Percentiles rank a stretch among this genome's conserved stretches.
Conservation (phyloP, 2,888 invertebrate species). For the Metacarcinus magister region DNA sequence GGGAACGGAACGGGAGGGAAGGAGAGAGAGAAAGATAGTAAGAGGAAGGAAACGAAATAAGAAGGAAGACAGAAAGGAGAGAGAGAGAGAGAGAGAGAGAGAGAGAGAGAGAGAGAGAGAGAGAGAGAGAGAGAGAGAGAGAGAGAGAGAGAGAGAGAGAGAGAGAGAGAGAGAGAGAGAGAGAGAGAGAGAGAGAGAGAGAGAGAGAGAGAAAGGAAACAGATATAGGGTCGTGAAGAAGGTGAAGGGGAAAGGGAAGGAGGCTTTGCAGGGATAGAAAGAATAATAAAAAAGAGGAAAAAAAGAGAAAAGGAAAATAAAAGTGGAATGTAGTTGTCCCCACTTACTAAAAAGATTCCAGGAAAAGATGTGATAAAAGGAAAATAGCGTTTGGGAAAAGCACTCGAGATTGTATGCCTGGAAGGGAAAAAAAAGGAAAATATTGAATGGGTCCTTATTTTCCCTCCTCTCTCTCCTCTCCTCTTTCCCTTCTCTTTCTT, state of each 20-base stretch:
- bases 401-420: no score
- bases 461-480: no score
- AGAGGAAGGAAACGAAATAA: not conserved
- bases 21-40: not conserved
- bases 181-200: conserved; percentile 26
- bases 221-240: not conserved
- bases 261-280: not conserved
- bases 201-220: not conserved
- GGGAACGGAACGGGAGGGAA: not conserved
- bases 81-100: not conserved
- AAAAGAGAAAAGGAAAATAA: not conserved
- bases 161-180: not conserved
- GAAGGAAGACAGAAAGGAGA: not conserved
- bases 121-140: not conserved
- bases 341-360: no score
- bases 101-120: not conserved
- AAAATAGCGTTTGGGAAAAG: no score
- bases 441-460: no score
- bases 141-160: not conserved
- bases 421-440: no score
- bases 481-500: no score
- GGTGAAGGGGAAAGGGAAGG: not conserved
- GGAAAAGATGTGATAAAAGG: no score
- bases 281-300: not conserved
- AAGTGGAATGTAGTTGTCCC: not conserved